phyloP scores from a whole-genome alignment of 1,140 invertebrate species.

The Pseudomyrmex dendroicus region DNA sequence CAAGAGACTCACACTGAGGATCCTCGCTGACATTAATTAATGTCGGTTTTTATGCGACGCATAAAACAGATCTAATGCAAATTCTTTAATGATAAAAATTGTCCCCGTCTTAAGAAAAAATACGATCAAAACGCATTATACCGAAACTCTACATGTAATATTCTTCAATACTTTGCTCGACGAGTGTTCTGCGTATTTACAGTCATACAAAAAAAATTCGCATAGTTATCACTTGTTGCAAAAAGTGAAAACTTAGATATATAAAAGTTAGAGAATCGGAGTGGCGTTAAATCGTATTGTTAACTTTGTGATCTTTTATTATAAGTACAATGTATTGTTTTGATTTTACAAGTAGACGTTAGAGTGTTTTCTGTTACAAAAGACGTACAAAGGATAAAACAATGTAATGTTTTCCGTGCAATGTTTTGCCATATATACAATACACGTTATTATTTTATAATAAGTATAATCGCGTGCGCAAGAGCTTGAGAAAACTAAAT shows the following conservation, averaged over 20 bases:
- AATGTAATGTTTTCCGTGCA: neutral
- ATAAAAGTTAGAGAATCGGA: constrained; percentile 46
- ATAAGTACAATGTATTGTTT: constrained; percentile 67
- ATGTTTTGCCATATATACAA: constrained; percentile 32
- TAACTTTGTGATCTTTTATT: constrained; percentile 73
- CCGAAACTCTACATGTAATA: constrained; percentile 23
- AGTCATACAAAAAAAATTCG: neutral
- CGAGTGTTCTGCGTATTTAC: constrained; percentile 24
- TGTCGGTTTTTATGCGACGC: neutral
- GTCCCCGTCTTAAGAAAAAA: too few relatives aligned
- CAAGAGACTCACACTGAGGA: constrained; percentile 83
- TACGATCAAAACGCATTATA: too few relatives aligned
- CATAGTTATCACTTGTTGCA: constrained; percentile 49
- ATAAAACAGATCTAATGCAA: constrained; percentile 23
- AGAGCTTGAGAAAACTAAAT: constrained; percentile 3
- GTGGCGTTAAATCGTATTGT: constrained; percentile 47
- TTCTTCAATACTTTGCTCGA: neutral
- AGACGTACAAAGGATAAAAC: constrained; percentile 2
- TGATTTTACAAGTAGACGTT: constrained; percentile 62
- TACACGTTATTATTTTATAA: constrained; percentile 32
- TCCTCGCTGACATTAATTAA: constrained; percentile 83
- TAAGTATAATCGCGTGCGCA: neutral
- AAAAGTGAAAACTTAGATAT: constrained; percentile 3
- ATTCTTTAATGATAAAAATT: constrained; percentile 26
- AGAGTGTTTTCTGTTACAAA: neutral